Evolutionary conservation across 1,140 invertebrate species (phyloP), one percentile per base, ranked within the genome.

Genomic region (Archivesica marissinica): DNA sequence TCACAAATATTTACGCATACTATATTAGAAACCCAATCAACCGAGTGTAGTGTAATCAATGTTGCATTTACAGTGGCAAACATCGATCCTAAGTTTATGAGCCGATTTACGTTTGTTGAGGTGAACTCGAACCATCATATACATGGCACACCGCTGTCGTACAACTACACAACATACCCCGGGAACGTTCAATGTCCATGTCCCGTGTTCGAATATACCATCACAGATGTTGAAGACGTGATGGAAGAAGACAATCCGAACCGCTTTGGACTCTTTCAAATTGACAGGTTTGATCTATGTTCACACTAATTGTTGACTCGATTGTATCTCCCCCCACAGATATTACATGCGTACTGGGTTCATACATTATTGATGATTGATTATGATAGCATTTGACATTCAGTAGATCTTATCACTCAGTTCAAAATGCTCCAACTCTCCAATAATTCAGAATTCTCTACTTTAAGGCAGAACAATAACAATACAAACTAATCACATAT

Each of bases 141-240:
- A 0, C 23, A 64, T 20, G 25, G 56, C 17, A 20, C 33, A 25
- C 61, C 56, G 23, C 23, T 79, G 17, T 6, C 23, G 0, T 79
- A 79, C 25, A 79, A 79, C 61, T 15, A 47, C 17, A 79, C 77
- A 25, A 79, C 77, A 23, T 68, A 79, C 39, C 56, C 25, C 7
- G 30, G 33, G 9, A 61, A 35, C 13, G 17, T 28, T 1, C 15
- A 39, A 4, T 79, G 77, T 47, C 77, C 59, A 11, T 79, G 77
- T 30, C 4, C n/a, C 13, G 77, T 30, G 23, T 79, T 79, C 25
- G 61, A 47, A 50, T 79, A 79, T 41, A 28, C 11, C 39, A 79
- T 79, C 33, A 13, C 23, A 13, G 13, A 20, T 30, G 59, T 66
- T 0, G 77, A 66, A 47, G 35, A 64, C 38, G 47, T 54, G 50